Evolutionary conservation across 2,113 vertebrate genomes (phyloP).

Genomic region (Odocoileus hemionus): DNA sequence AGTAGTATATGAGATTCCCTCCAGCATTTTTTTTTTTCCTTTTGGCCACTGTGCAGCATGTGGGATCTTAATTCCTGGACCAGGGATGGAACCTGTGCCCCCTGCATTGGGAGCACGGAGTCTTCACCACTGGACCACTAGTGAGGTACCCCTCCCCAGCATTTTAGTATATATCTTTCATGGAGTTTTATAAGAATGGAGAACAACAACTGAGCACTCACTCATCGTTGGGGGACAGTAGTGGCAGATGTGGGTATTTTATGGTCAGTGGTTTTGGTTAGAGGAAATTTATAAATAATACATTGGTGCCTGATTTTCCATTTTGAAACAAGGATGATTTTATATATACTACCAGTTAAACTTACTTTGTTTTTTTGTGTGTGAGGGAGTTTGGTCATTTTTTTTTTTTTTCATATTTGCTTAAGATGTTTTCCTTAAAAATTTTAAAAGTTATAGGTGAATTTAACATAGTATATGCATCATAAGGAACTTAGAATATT

Average conservation of each 20-base stretch:
- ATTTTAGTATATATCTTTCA: neutral
- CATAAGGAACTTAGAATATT: neutral
- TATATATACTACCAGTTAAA: neutral
- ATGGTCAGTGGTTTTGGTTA: neutral
- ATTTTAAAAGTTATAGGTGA: neutral
- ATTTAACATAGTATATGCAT: neutral
- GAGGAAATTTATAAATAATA: neutral
- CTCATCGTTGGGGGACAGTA: neutral
- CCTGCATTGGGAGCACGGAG: neutral
- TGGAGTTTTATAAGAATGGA: conserved; percentile 10
- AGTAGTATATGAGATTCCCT: neutral
- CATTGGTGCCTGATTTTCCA: neutral
- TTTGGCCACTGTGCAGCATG: neutral
- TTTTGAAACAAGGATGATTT: neutral
- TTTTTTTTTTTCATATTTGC: neutral
- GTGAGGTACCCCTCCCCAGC: neutral
- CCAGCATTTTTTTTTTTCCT: neutral
- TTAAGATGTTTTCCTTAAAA: conserved; percentile 4
- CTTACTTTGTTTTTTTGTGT: neutral
- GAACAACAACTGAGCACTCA: neutral
- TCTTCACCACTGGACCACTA: neutral
- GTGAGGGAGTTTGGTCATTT: neutral
- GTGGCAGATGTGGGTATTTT: neutral
- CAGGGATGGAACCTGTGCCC: neutral
- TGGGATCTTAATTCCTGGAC: neutral